A percentile compares a stretch with the other conserved stretches of the same genome.
These are phyloP conservation scores for Myopa testacea DNA, from an alignment of 2,888 invertebrate genomes.

Conservation along the genomic window DNA sequence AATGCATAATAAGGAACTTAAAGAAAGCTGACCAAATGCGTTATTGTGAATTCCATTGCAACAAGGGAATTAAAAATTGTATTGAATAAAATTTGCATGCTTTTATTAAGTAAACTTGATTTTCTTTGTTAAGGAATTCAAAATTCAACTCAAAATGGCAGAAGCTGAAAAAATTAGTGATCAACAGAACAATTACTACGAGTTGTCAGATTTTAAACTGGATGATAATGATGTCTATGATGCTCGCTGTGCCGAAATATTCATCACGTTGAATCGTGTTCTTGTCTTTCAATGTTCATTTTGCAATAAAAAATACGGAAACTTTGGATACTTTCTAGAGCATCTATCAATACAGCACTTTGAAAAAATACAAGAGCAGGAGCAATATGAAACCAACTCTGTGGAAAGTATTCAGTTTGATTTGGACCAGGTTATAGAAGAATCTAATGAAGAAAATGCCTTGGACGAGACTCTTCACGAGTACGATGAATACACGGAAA, in stretches of 20 bases:
- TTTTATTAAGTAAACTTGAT: too few relatives aligned
- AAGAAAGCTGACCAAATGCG: too few relatives aligned
- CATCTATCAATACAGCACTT: constrained; percentile 25
- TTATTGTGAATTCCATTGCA: too few relatives aligned
- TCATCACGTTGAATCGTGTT: constrained; percentile 15
- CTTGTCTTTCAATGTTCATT: constrained; percentile 34
- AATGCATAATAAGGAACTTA: too few relatives aligned
- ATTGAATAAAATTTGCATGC: too few relatives aligned
- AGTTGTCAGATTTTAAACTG: not conserved
- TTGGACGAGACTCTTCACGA: not conserved
- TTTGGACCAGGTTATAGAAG: not conserved
- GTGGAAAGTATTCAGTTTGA: not conserved
- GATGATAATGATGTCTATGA: constrained; percentile 9
- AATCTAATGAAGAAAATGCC: not conserved
- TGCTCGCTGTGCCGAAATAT: constrained; percentile 29
- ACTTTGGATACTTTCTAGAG: constrained; percentile 17
- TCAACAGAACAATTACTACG: too few relatives aligned
- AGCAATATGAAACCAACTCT: too few relatives aligned
- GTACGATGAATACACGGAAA: not conserved
- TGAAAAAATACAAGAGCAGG: not conserved
- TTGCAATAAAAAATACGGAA: constrained; percentile 19
- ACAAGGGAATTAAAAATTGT: too few relatives aligned
- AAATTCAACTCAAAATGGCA: too few relatives aligned
- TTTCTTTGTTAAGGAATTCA: too few relatives aligned
- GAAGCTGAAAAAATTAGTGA: too few relatives aligned